A percentile compares a stretch with the other conserved stretches of the same genome.
These are phyloP conservation scores for Microplitis demolitor DNA, from an alignment of 1,140 invertebrate genomes.

Conservation along the genomic window DNA sequence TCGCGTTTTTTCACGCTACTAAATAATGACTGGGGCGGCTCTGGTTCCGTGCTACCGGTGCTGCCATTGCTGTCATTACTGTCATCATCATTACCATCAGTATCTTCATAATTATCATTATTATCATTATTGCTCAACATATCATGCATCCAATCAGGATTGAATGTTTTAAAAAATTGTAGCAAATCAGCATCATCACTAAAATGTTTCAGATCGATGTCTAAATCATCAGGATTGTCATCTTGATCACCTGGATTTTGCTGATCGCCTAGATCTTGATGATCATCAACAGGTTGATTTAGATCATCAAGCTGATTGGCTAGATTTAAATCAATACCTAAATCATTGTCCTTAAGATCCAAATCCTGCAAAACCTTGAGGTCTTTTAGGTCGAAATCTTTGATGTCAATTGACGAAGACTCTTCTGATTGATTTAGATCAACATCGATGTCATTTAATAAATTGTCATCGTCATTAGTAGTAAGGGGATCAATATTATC, in stretches of 20 bases:
- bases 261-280: background rate
- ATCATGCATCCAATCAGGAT: conserved; percentile 38
- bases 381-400: too few species aligned
- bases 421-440: too few species aligned
- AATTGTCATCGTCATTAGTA: conserved; percentile 40
- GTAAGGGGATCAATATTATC: conserved; percentile 33
- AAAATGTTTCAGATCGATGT: conserved; percentile 22
- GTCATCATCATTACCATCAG: conserved; percentile 30
- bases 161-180: conserved; percentile 35
- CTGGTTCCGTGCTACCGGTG: conserved; percentile 34
- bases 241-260: conserved; percentile 30
- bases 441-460: conserved; percentile 11
- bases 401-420: too few species aligned
- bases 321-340: conserved; percentile 1
- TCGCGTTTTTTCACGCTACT: conserved; percentile 32
- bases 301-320: conserved; percentile 4
- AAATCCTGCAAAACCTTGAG: too few species aligned
- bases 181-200: conserved; percentile 29
- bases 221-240: conserved; percentile 33
- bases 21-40: conserved; percentile 45
- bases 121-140: conserved; percentile 16
- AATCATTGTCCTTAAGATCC: too few species aligned
- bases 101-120: conserved; percentile 5
- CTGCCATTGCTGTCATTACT: conserved; percentile 33
- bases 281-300: background rate